Conservation (phyloP, 1,140 invertebrate species). For the Nephotettix cincticeps region DNA sequence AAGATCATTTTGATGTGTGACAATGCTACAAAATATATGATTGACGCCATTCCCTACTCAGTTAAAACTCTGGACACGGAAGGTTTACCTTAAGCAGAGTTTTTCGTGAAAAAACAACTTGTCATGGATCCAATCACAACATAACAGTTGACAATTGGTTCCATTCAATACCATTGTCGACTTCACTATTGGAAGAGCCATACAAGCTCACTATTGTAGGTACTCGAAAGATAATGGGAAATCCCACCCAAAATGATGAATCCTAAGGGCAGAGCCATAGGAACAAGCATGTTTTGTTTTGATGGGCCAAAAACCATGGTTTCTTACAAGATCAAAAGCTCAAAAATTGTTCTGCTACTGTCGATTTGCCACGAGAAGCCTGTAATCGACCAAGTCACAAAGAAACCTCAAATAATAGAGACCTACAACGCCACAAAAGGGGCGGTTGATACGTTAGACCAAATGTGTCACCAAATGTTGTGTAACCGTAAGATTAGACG, state of each 20-base stretch:
- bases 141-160: conserved; percentile 45
- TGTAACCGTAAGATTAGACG: conserved; percentile 46
- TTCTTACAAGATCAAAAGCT: conserved; percentile 36
- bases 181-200: conserved; percentile 31
- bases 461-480: no score
- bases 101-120: conserved; percentile 38
- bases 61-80: conserved; percentile 39
- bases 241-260: conserved; percentile 30
- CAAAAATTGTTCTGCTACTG: conserved; percentile 32
- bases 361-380: conserved; percentile 29
- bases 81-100: conserved; percentile 24
- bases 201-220: conserved; percentile 38
- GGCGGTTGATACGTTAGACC: no score
- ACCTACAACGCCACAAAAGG: no score
- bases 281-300: conserved; percentile 36
- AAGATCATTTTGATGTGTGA: conserved; percentile 46
- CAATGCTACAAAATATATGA: conserved; percentile 42
- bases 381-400: conserved; percentile 23
- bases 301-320: conserved; percentile 31
- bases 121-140: conserved; percentile 41
- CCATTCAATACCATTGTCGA: conserved; percentile 34
- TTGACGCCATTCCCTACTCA: conserved; percentile 44
- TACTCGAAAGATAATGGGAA: conserved; percentile 41
- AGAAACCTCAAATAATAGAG: conserved; percentile 43
- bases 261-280: conserved; percentile 15